These are phyloP conservation scores for Ptychoptera albimana DNA, from an alignment of 2,888 invertebrate species.

Conservation along the genomic window DNA sequence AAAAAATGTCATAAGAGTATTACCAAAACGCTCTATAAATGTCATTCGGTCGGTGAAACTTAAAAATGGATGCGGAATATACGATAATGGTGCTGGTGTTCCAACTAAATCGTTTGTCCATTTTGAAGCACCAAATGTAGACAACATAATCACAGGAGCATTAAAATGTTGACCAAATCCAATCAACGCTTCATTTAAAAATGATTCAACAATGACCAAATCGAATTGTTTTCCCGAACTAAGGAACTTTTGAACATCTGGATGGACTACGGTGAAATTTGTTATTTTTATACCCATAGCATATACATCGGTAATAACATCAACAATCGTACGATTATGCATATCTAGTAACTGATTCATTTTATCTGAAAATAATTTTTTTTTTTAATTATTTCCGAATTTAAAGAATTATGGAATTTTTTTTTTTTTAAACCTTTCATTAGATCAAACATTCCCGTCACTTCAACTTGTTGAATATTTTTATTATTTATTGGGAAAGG, in stretches of 20 bases:
- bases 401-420: too few relatives aligned
- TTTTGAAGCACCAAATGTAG: constrained; percentile 14
- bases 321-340: neutral
- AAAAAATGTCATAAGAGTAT: constrained; percentile 18
- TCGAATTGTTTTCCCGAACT: constrained; percentile 16
- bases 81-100: constrained; percentile 24
- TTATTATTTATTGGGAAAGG: too few relatives aligned
- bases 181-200: constrained; percentile 16
- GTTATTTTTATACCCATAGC: neutral
- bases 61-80: constrained; percentile 20
- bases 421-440: too few relatives aligned
- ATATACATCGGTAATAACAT: neutral
- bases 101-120: constrained; percentile 13
- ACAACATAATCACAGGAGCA: constrained; percentile 16
- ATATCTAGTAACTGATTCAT: neutral
- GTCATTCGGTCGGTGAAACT: constrained; percentile 25
- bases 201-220: constrained; percentile 15
- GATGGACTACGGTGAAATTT: constrained; percentile 4
- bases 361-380: neutral
- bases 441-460: too few relatives aligned
- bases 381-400: too few relatives aligned
- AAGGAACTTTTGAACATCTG: constrained; percentile 6
- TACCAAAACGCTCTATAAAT: constrained; percentile 21
- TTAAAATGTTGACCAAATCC: constrained; percentile 17
- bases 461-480: too few relatives aligned